A percentile compares a stretch with the other conserved stretches of the same genome.
Conservation (phyloP, 2,888 invertebrate genomes). For the Liodrosophila aerea region DNA sequence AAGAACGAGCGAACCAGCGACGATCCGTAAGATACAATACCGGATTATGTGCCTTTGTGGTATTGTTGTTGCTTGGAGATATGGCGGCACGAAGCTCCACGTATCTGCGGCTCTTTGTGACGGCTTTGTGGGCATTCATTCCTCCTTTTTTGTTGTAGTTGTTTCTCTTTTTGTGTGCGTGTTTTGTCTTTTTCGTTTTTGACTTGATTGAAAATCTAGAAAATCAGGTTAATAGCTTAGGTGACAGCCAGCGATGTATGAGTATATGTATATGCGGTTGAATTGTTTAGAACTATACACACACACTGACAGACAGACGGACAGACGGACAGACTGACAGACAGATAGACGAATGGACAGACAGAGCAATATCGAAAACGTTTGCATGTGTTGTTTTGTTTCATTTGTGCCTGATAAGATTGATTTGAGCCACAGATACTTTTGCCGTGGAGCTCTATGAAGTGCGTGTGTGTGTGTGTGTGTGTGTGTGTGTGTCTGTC, state of each 20-base stretch:
- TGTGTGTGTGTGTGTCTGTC: slow-evolving; percentile 30
- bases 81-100: slow-evolving; percentile 70
- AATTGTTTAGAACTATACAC: slow-evolving; percentile 67
- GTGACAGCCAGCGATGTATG: slow-evolving; percentile 78
- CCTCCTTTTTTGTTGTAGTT: slow-evolving; percentile 55
- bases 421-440: slow-evolving; percentile 69
- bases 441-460: too few relatives aligned
- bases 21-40: slow-evolving; percentile 78
- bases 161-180: slow-evolving; percentile 58
- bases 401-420: slow-evolving; percentile 69
- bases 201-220: slow-evolving; percentile 80
- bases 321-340: not conserved
- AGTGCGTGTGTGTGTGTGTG: too few relatives aligned
- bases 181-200: slow-evolving; percentile 40
- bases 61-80: slow-evolving; percentile 59
- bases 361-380: slow-evolving; percentile 38
- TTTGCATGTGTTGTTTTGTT: slow-evolving; percentile 38
- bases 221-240: slow-evolving; percentile 80
- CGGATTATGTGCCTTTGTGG: slow-evolving; percentile 70
- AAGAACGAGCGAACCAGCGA: slow-evolving; percentile 35
- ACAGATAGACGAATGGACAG: slow-evolving; percentile 16
- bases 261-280: slow-evolving; percentile 76
- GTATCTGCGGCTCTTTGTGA: slow-evolving; percentile 67
- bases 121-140: slow-evolving; percentile 65
- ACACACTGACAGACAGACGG: slow-evolving; percentile 22